Base-by-base conservation (phyloP, 2,113 vertebrate genomes). In the Eulacestoma nigropectus region DNA sequence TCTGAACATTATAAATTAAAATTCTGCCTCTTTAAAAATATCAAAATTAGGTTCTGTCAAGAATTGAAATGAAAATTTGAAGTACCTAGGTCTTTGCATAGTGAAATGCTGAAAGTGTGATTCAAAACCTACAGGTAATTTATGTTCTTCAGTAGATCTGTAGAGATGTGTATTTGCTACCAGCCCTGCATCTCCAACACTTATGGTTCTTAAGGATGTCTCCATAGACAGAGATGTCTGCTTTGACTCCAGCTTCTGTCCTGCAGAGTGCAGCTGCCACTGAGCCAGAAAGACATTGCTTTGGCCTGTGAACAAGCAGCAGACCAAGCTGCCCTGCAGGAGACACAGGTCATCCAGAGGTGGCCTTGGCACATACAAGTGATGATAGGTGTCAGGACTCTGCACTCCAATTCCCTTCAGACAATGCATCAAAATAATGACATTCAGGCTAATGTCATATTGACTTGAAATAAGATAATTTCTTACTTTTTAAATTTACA, bases 191-290 rank as follows among this genome's bases (percentile, higher is more conserved):
- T n/a, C 23, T 39, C 79, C 70, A 32, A n/a, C 13, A 5, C 29
- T 39, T 27, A 4, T 0, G 15, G 16, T 42, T 22, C 26, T 17
- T 47, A 30, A 27, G 8, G 17, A 70, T 3, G 1, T 59, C 44
- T 70, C 39, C 25, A 18, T 1, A 53, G 55, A 16, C 17, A 53
- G 27, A 0, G 0, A 42, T 14, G 7, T 30, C 84, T 57, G 37
- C 44, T 57, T 46, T 1, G 3, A 30, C 3, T 5, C 20, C 23
- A 27, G 47, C 30, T 52, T n/a, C 77, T 68, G 35, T 19, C 65
- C 53, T 33, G 53, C 44, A 56, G 41, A 33, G 9, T 3, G 4
- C 7, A 13, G 33, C 41, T 62, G 46, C 47, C 53, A 10, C 27
- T 26, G 41, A 46, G 37, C 33, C 35, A 13, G 37, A 15, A 29